These are phyloP conservation scores for Hylomyscus alleni DNA, from an alignment of 2,797 vertebrate species.

Conservation along the genomic window DNA sequence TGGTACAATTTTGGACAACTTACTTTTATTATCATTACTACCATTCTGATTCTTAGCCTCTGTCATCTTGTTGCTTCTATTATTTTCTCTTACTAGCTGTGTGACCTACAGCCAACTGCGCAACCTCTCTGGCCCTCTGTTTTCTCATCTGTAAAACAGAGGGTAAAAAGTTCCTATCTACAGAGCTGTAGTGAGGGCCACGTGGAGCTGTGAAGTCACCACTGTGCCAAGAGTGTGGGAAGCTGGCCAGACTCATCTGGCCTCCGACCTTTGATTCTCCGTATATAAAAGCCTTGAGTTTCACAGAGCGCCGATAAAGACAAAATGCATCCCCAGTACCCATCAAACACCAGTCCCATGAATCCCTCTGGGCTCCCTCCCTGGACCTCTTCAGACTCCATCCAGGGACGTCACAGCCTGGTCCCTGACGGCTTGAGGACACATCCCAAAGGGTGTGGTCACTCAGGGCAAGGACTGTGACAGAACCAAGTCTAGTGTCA, in stretches of 20 bases:
- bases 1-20: background rate
- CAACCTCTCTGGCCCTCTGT: slow-evolving; percentile 15
- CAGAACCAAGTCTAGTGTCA: background rate
- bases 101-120: background rate
- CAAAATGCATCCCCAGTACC: background rate
- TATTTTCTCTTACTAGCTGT: slow-evolving; percentile 14
- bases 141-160: slow-evolving; percentile 40
- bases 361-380: background rate
- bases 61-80: background rate
- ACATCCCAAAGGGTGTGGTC: background rate
- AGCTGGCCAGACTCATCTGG: background rate
- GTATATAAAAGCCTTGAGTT: background rate
- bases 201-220: no score
- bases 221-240: background rate
- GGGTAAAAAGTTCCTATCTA: background rate
- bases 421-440: background rate
- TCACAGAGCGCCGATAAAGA: background rate
- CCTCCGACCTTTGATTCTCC: background rate
- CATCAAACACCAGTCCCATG: background rate
- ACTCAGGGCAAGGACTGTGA: background rate
- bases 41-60: background rate
- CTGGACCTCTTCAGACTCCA: background rate
- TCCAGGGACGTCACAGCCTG: background rate
- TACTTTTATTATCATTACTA: background rate
- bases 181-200: background rate